These are phyloP conservation scores for Microchrysa polita DNA, from an alignment of 2,888 invertebrate genomes.

Conservation along the genomic window DNA sequence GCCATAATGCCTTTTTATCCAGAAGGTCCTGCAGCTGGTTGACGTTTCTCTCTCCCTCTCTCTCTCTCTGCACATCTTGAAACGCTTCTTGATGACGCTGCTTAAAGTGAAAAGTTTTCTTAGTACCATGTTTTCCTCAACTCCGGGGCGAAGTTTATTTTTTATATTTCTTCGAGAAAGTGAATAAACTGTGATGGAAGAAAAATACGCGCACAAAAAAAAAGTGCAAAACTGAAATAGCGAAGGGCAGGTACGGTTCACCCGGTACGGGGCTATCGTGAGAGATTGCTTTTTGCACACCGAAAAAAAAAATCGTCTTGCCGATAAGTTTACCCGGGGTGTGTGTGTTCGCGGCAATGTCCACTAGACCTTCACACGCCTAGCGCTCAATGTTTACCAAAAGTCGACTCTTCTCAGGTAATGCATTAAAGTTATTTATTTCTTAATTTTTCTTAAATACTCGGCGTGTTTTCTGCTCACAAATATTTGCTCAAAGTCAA, in stretches of 20 bases:
- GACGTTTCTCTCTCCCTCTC: not conserved
- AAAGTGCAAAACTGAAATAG: not conserved
- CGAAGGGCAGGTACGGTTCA: not conserved
- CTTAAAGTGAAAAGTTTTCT: slow-evolving; percentile 36
- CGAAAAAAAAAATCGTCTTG: too few relatives aligned
- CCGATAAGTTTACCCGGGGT: too few relatives aligned
- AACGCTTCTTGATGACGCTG: too few relatives aligned
- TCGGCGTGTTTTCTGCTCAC: slow-evolving; percentile 31
- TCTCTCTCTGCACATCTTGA: too few relatives aligned
- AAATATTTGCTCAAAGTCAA: slow-evolving; percentile 46
- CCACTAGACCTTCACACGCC: too few relatives aligned
- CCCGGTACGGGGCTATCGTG: too few relatives aligned
- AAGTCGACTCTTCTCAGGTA: slow-evolving; percentile 8
- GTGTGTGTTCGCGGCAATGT: too few relatives aligned
- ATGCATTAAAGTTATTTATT: slow-evolving; percentile 49
- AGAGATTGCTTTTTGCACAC: too few relatives aligned
- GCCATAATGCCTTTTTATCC: slow-evolving; percentile 20
- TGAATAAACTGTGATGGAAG: slow-evolving; percentile 9
- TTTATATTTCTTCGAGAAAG: slow-evolving; percentile 23
- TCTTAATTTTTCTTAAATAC: slow-evolving; percentile 44
- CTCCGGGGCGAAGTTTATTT: slow-evolving; percentile 16
- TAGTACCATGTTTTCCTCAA: not conserved
- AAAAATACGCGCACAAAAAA: not conserved
- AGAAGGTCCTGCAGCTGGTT: slow-evolving; percentile 14
- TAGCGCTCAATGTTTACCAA: too few relatives aligned